Percentiles rank a stretch among this genome's conserved stretches.
These are phyloP conservation scores for Tanaodytes sp. DNA, from an alignment of 2,888 invertebrate species.

Conservation along the genomic window DNA sequence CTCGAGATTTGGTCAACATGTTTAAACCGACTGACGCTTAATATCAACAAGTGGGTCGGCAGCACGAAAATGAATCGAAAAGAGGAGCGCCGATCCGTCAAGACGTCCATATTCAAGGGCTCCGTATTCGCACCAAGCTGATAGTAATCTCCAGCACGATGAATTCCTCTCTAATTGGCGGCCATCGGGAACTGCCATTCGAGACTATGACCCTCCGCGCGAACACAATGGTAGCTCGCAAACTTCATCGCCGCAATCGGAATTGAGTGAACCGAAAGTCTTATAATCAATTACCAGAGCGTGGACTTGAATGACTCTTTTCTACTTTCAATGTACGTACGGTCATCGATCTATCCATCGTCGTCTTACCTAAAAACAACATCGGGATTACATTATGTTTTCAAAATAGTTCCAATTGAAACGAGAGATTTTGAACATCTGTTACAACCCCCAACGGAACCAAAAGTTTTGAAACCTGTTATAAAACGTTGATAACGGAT, in stretches of 20 bases:
- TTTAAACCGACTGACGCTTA: slow-evolving; percentile 40
- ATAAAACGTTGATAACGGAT: no score
- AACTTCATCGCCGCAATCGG: slow-evolving; percentile 31
- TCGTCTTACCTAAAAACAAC: no score
- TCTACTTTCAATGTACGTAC: no score
- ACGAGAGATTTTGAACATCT: no score
- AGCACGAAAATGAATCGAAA: slow-evolving; percentile 46
- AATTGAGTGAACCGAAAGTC: slow-evolving; percentile 34
- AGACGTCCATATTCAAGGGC: slow-evolving; percentile 53
- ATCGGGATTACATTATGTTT: no score
- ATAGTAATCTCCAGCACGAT: slow-evolving; percentile 55
- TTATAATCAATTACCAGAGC: slow-evolving; percentile 26
- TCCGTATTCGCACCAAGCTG: slow-evolving; percentile 51
- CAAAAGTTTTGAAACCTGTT: no score
- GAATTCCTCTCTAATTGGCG: slow-evolving; percentile 58
- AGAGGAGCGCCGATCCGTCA: slow-evolving; percentile 57
- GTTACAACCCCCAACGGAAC: no score
- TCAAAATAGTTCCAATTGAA: no score
- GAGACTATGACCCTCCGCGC: slow-evolving; percentile 48
- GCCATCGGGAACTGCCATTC: slow-evolving; percentile 47
- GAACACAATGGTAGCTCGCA: slow-evolving; percentile 40
- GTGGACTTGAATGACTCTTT: no score
- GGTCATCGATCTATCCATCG: no score
- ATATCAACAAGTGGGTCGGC: slow-evolving; percentile 63
- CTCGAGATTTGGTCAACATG: slow-evolving; percentile 29